A percentile compares a stretch with the other conserved stretches of the same genome.
These are phyloP conservation scores for Andrena camellia DNA, from an alignment of 2,888 invertebrate species.

Conservation along the genomic window DNA sequence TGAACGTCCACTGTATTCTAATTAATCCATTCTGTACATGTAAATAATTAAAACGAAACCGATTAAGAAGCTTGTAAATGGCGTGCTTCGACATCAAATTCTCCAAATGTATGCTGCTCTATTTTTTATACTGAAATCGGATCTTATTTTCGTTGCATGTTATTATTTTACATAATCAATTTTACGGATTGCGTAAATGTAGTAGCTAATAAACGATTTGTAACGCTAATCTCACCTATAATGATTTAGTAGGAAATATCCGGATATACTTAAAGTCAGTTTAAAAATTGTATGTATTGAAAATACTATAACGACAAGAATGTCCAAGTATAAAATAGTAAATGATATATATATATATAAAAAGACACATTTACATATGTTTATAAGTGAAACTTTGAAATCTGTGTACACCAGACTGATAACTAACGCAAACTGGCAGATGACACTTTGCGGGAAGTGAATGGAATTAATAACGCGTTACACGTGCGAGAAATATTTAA, in stretches of 20 bases:
- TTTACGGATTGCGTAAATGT: conserved; percentile 6
- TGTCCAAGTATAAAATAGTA: conserved; percentile 41
- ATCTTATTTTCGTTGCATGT: conserved; percentile 72
- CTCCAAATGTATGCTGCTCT: conserved; percentile 30
- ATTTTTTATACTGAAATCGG: conserved; percentile 62
- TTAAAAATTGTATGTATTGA: conserved; percentile 21
- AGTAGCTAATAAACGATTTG: conserved; percentile 8
- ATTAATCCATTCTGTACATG: conserved; percentile 33
- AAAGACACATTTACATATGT: conserved; percentile 27
- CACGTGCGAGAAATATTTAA: conserved; percentile 8
- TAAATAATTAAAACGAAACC: conserved; percentile 34
- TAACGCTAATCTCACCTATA: conserved; percentile 25
- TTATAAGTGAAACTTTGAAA: conserved; percentile 13
- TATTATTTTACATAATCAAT: conserved; percentile 60
- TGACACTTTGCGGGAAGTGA: conserved; percentile 23
- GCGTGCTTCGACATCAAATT: conserved; percentile 18
- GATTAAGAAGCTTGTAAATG: conserved; percentile 16
- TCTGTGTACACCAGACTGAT: conserved; percentile 5
- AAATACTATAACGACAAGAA: conserved; percentile 17
- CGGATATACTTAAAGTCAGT: conserved; percentile 16
- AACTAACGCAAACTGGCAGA: conserved; percentile 10
- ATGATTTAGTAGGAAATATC: conserved; percentile 23
- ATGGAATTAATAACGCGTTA: conserved; percentile 7
- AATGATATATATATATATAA: background rate
- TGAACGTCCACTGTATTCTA: conserved; percentile 22